Conservation (phyloP, 1,140 invertebrate species). For the Lordiphosa stackelbergi region DNA sequence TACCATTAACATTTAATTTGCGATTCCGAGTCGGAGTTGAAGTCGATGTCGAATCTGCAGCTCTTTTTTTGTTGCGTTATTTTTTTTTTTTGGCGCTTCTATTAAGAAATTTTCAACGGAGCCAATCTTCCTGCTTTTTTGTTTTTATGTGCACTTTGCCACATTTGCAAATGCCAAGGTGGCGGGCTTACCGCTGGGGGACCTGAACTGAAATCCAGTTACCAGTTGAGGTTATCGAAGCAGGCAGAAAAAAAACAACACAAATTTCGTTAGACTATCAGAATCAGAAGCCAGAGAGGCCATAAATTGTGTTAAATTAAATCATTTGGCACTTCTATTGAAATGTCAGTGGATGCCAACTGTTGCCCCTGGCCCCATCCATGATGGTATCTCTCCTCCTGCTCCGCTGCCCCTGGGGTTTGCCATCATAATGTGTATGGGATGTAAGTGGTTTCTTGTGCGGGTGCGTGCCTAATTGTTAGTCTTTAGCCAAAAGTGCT, state of each 20-base stretch:
- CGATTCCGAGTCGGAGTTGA: conserved; percentile 33
- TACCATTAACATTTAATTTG: conserved; percentile 71
- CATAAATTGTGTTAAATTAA: conserved; percentile 59
- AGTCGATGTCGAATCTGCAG: conserved; percentile 5
- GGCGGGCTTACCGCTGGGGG: conserved; percentile 30
- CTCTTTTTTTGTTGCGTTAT: conserved; percentile 40
- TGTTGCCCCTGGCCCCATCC: conserved; percentile 13
- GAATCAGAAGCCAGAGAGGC: conserved; percentile 41
- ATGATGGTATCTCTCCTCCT: too few species aligned
- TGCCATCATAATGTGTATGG: too few species aligned
- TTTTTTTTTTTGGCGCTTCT: conserved; percentile 50
- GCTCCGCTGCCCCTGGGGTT: too few species aligned
- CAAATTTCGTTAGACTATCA: conserved; percentile 12
- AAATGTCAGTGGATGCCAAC: conserved; percentile 49
- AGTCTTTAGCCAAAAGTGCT: conserved; percentile 45
- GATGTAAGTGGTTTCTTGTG: conserved; percentile 18
- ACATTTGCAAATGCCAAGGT: conserved; percentile 65
- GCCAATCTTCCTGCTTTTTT: conserved; percentile 59
- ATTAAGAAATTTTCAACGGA: conserved; percentile 65
- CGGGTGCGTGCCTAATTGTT: conserved; percentile 67
- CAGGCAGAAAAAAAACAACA: not conserved
- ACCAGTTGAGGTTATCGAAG: conserved; percentile 30
- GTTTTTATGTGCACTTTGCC: conserved; percentile 59
- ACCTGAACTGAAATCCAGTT: conserved; percentile 46
- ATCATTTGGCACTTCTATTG: conserved; percentile 54